These are phyloP conservation scores for Austrolebias charrua DNA, from an alignment of 2,797 vertebrate species.

Conservation along the genomic window DNA sequence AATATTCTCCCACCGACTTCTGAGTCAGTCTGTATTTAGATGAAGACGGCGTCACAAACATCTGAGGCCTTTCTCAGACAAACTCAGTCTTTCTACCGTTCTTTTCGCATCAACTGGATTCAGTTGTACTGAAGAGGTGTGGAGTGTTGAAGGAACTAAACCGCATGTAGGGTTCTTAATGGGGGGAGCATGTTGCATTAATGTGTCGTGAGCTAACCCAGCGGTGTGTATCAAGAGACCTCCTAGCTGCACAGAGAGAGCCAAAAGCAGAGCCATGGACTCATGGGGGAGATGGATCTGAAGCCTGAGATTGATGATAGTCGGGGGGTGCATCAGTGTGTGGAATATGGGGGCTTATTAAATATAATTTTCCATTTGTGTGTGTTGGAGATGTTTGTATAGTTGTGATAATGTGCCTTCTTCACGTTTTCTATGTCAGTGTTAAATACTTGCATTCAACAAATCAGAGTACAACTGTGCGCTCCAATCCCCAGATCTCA, in stretches of 20 bases:
- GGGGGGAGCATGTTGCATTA: slow-evolving; percentile 71
- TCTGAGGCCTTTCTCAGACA: slow-evolving; percentile 17
- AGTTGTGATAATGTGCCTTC: slow-evolving; percentile 12
- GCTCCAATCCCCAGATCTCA: slow-evolving; percentile 48
- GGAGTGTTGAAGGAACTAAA: slow-evolving; percentile 15
- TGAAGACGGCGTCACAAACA: slow-evolving; percentile 51
- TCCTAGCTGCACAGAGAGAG: slow-evolving; percentile 75
- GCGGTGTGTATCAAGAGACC: slow-evolving; percentile 79
- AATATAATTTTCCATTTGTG: slow-evolving; percentile 34
- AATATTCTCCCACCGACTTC: slow-evolving; percentile 32
- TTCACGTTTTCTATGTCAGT: neutral
- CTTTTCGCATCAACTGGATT: slow-evolving; percentile 2
- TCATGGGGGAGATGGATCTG: slow-evolving; percentile 72
- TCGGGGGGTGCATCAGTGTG: slow-evolving; percentile 34
- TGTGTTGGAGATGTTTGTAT: slow-evolving; percentile 5
- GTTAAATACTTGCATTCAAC: slow-evolving; percentile 17
- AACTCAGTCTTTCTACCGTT: slow-evolving; percentile 11
- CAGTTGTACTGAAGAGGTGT: slow-evolving; percentile 16
- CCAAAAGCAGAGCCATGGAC: slow-evolving; percentile 76
- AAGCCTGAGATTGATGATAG: slow-evolving; percentile 83
- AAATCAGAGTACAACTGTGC: slow-evolving; percentile 25
- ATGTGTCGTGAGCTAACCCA: slow-evolving; percentile 71
- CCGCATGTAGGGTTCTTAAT: slow-evolving; percentile 54
- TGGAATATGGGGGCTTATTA: slow-evolving; percentile 27
- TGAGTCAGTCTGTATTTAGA: slow-evolving; percentile 43